Conservation (phyloP, 2,888 invertebrate genomes). For the Pemphredon lugubris region DNA sequence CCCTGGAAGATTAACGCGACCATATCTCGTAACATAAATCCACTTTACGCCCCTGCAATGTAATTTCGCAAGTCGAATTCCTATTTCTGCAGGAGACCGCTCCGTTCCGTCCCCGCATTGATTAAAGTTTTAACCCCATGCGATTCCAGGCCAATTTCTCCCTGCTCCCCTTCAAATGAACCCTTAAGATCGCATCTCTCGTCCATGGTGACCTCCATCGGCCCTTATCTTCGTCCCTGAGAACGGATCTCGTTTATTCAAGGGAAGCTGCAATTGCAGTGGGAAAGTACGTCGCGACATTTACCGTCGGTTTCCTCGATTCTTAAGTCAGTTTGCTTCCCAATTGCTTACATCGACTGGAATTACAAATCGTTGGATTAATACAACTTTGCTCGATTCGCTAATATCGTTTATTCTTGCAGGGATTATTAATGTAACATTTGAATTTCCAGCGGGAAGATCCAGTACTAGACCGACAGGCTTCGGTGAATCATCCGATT, state of each 20-base stretch:
- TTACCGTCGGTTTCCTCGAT: too few relatives aligned
- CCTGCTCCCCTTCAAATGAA: slow-evolving; percentile 30
- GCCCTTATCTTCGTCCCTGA: slow-evolving; percentile 45
- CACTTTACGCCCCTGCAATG: slow-evolving; percentile 33
- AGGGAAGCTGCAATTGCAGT: slow-evolving; percentile 35
- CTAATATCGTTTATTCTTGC: too few relatives aligned
- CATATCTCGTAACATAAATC: slow-evolving; percentile 55
- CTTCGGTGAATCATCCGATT: too few relatives aligned
- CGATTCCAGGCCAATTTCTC: slow-evolving; percentile 56
- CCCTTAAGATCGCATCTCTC: slow-evolving; percentile 43
- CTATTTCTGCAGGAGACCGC: slow-evolving; percentile 45
- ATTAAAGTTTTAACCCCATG: slow-evolving; percentile 62
- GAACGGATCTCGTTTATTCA: slow-evolving; percentile 54
- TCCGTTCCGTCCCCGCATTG: slow-evolving; percentile 48
- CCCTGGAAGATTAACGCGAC: slow-evolving; percentile 41
- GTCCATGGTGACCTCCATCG: slow-evolving; percentile 41
- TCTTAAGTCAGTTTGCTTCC: too few relatives aligned
- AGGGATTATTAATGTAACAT: too few relatives aligned
- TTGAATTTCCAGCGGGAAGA: too few relatives aligned
- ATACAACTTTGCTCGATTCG: too few relatives aligned
- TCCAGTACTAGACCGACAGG: too few relatives aligned
- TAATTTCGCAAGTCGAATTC: slow-evolving; percentile 54
- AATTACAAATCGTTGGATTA: too few relatives aligned
- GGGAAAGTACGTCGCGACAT: slow-evolving; percentile 3
- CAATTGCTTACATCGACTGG: too few relatives aligned